Conservation (phyloP, 2,888 invertebrate genomes). For the Brachyptera risi region DNA sequence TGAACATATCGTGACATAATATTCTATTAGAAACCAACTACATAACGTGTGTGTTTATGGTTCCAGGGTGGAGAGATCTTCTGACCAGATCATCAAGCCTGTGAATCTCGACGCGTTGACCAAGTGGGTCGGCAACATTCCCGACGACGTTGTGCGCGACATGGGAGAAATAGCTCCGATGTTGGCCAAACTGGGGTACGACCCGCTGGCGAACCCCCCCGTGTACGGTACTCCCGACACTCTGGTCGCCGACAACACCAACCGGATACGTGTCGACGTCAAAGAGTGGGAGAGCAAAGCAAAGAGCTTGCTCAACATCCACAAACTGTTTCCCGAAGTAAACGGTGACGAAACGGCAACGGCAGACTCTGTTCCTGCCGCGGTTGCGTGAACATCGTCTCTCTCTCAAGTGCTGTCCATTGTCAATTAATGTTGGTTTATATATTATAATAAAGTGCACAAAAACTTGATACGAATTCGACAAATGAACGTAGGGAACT, state of each 20-base stretch:
- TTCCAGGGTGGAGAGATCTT: conserved; percentile 90
- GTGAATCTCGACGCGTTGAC: conserved; percentile 93
- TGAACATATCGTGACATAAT: too few species aligned
- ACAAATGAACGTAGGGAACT: too few species aligned
- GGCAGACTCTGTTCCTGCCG: conserved; percentile 24
- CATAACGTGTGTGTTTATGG: background rate
- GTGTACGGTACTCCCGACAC: conserved; percentile 84
- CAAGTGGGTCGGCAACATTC: conserved; percentile 88
- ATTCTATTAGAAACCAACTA: too few species aligned
- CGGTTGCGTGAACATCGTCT: background rate
- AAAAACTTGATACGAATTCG: background rate
- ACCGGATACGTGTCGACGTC: conserved; percentile 37
- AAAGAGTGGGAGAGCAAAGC: conserved; percentile 36
- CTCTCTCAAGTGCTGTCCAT: background rate
- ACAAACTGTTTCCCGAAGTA: conserved; percentile 25
- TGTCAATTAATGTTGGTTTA: background rate
- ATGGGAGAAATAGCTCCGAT: conserved; percentile 94
- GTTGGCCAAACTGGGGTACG: conserved; percentile 85
- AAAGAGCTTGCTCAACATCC: conserved; percentile 33
- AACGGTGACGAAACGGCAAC: conserved; percentile 29
- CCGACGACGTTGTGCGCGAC: conserved; percentile 85
- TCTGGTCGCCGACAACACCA: conserved; percentile 64
- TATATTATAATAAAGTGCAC: background rate
- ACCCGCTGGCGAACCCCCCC: conserved; percentile 95
- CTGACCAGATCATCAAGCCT: conserved; percentile 98